Evolutionary conservation across 2,113 vertebrate genomes (phyloP).

Genomic region (Tor tambroides): DNA sequence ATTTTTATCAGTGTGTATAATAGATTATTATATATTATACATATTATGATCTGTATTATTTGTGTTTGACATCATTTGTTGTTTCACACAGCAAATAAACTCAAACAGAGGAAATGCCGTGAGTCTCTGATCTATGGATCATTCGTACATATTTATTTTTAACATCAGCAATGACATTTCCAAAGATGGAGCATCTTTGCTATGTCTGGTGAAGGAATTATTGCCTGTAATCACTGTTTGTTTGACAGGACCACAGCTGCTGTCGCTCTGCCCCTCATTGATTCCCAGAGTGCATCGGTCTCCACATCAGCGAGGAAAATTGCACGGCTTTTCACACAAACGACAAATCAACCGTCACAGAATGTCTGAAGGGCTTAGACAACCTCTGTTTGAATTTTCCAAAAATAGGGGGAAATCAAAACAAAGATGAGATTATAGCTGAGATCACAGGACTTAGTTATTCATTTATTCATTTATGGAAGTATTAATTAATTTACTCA

Average conservation of each 20-base stretch:
- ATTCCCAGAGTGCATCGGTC: slow-evolving; percentile 49
- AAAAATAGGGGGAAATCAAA: not conserved
- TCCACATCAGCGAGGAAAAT: slow-evolving; percentile 46
- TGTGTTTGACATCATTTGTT: no score
- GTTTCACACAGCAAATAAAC: not conserved
- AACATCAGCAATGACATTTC: slow-evolving; percentile 29
- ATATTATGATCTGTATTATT: no score
- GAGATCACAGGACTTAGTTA: not conserved
- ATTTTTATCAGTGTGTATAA: no score
- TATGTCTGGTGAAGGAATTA: slow-evolving; percentile 33
- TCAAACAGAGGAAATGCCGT: not conserved
- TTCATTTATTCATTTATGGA: not conserved
- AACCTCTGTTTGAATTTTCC: slow-evolving; percentile 15
- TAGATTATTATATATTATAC: no score
- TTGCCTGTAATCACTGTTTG: slow-evolving; percentile 41
- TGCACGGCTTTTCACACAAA: slow-evolving; percentile 32
- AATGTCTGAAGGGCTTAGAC: slow-evolving; percentile 34
- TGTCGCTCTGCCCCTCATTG: slow-evolving; percentile 31
- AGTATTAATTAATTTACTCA: not conserved
- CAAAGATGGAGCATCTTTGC: slow-evolving; percentile 25
- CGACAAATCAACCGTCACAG: slow-evolving; percentile 38
- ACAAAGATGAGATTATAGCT: not conserved
- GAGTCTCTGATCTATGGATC: not conserved
- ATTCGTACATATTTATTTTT: slow-evolving; percentile 13
- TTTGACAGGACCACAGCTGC: slow-evolving; percentile 52